phyloP scores from a whole-genome alignment of 2,888 invertebrate genomes.

The Bembecia ichneumoniformis region DNA sequence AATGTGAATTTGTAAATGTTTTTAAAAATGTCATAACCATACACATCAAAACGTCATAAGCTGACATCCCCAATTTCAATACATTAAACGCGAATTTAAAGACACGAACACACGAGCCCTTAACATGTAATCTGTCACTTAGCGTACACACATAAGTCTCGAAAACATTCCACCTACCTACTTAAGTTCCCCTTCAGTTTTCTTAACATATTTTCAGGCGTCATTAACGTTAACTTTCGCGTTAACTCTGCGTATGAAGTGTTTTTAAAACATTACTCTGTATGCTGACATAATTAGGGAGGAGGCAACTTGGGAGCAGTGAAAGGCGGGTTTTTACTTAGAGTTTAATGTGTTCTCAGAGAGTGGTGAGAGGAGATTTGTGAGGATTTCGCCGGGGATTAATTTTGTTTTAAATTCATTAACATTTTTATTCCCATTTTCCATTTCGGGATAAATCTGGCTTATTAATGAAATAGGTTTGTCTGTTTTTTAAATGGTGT shows the following conservation, averaged over 20 bases:
- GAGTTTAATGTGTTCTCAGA: constrained; percentile 24
- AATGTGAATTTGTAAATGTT: too few relatives aligned
- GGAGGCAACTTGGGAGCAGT: constrained; percentile 38
- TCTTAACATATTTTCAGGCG: constrained; percentile 28
- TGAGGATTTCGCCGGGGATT: constrained; percentile 5
- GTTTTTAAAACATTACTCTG: constrained; percentile 51
- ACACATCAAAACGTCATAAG: background rate
- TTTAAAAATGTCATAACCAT: too few relatives aligned
- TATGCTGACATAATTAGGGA: constrained; percentile 40
- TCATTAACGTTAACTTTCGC: constrained; percentile 36
- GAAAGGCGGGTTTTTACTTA: constrained; percentile 29
- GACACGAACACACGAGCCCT: background rate
- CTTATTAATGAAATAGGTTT: background rate
- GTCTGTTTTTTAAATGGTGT: background rate
- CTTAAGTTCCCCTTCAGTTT: constrained; percentile 25
- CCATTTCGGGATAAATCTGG: too few relatives aligned
- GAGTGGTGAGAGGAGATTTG: constrained; percentile 16
- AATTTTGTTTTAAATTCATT: constrained; percentile 14
- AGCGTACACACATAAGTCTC: constrained; percentile 9
- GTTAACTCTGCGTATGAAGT: constrained; percentile 46
- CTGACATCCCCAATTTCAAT: constrained; percentile 21
- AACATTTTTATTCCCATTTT: too few relatives aligned
- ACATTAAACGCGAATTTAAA: constrained; percentile 18
- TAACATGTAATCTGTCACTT: constrained; percentile 9
- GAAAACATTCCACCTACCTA: constrained; percentile 18